phyloP scores from a whole-genome alignment of 1,140 invertebrate genomes.

The Bursaphelenchus mucronatus region DNA sequence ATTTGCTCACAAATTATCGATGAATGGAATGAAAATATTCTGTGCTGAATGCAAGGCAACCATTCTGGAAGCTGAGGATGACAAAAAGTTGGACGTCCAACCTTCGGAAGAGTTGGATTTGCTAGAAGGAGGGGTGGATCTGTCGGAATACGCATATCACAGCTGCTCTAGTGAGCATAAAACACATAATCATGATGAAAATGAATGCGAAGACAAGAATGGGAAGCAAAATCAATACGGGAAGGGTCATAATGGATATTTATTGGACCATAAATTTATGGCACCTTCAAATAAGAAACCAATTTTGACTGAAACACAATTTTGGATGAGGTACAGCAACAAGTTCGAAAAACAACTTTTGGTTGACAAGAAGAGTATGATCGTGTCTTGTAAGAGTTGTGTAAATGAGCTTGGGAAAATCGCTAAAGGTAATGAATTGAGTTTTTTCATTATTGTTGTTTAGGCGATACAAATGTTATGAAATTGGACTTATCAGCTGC shows the following conservation, averaged over 20 bases:
- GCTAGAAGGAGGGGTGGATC: neutral
- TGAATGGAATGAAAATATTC: constrained; percentile 1
- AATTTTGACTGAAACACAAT: neutral
- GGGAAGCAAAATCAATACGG: too few species aligned
- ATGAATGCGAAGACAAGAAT: neutral
- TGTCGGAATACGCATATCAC: neutral
- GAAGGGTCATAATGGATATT: too few species aligned
- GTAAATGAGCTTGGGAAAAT: constrained; percentile 3
- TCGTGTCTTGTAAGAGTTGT: constrained; percentile 8
- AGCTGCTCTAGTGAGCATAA: neutral
- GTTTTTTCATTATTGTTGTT: neutral
- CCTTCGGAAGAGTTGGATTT: constrained; percentile 5
- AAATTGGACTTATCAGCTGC: constrained; percentile 7
- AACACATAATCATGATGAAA: constrained; percentile 6
- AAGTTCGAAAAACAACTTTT: neutral
- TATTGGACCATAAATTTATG: too few species aligned
- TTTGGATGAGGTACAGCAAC: neutral
- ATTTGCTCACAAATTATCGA: constrained; percentile 4
- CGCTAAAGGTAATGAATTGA: constrained; percentile 1
- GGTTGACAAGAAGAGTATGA: constrained; percentile 3
- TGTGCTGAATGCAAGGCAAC: constrained; percentile 4
- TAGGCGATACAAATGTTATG: constrained; percentile 11
- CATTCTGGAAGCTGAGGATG: neutral
- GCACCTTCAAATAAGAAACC: constrained; percentile 2
- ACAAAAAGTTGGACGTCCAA: neutral